Base-by-base conservation (phyloP, 2,797 vertebrate species). In the Lindbergichthys nudifrons region DNA sequence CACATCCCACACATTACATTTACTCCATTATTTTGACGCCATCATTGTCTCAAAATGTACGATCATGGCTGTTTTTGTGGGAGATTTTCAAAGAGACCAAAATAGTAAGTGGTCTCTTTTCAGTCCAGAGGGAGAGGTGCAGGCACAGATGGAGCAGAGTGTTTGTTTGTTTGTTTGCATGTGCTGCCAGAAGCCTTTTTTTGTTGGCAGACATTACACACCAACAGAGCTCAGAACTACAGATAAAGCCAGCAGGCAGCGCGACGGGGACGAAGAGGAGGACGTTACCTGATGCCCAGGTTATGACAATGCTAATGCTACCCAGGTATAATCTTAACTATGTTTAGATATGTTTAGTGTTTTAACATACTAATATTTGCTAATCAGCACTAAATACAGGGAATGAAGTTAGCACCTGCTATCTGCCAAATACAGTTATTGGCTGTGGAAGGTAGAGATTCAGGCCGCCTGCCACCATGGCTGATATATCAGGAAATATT, bases 131-230 rank as follows among this genome's bases (percentile, higher is more conserved):
- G 70, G 70, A 64, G 46, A 51, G 68, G 47, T 14, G 13, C 32
- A 57, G 54, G 45, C 77, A 42, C 83, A 85, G 83, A 85, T 77
- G 83, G 83, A 81, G 81, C 54, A 32, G n/a, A 54, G 41, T 18
- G 41, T 52, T 67, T 43, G 65, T 82, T 70, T 75, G 77, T 76
- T 75, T 67, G 30, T 67, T 23, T 52, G 39, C 13, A 19, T 21
- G 43, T 43, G 73, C 51, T 52, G 76, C 60, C 70, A 77, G 57
- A 21, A 73, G 65, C 61, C 39, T 16, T 52, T 26, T 42, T 7
- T 11, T 66, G 54, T 46, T 65, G 65, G 70, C 73, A 75, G 65
- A 53, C 32, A 8, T 69, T 19, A 67, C 75, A 81, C 39, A 50
- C 52, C 39, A 59, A 15, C 65, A 63, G 65, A 70, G 58, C 51